Evolutionary conservation across 2,113 vertebrate species (phyloP).

Genomic region (Apaloderma vittatum): DNA sequence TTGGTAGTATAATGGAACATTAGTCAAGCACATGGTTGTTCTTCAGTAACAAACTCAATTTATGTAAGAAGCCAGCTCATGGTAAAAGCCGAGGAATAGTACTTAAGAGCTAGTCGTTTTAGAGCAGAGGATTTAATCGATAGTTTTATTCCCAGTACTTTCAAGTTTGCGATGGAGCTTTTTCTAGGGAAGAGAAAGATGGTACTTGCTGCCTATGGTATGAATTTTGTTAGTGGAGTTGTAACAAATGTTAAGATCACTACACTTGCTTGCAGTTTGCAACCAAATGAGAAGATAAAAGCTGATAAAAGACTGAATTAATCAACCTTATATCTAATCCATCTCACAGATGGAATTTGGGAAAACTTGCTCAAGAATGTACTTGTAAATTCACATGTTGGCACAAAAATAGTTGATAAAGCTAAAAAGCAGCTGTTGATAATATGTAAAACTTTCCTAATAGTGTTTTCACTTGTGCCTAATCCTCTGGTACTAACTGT

Average conservation of each 20-base stretch:
- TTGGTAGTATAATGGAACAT: not conserved
- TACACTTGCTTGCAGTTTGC: constrained; percentile 49
- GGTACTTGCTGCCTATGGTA: not conserved
- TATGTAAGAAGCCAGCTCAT: not conserved
- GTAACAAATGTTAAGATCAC: constrained; percentile 43
- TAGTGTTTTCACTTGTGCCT: constrained; percentile 75
- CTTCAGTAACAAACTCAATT: constrained; percentile 3
- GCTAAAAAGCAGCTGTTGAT: constrained; percentile 48
- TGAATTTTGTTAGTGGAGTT: not conserved
- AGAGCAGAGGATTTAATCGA: not conserved
- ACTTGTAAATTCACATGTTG: constrained; percentile 30
- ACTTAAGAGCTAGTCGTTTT: not conserved
- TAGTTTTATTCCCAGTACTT: not conserved
- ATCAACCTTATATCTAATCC: not conserved
- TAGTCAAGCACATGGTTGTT: not conserved
- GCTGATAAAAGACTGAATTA: not conserved
- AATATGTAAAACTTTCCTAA: constrained; percentile 68
- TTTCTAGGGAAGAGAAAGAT: constrained; percentile 23
- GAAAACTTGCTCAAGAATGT: not conserved
- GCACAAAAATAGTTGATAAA: constrained; percentile 61
- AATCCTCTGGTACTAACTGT: constrained; percentile 86
- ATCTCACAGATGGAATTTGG: constrained; percentile 19
- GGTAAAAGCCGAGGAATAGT: not conserved
- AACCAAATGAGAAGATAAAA: constrained; percentile 28
- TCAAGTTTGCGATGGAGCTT: not conserved